Evolutionary conservation across 1,140 invertebrate species (phyloP).

Genomic region (Heliothis virescens): DNA sequence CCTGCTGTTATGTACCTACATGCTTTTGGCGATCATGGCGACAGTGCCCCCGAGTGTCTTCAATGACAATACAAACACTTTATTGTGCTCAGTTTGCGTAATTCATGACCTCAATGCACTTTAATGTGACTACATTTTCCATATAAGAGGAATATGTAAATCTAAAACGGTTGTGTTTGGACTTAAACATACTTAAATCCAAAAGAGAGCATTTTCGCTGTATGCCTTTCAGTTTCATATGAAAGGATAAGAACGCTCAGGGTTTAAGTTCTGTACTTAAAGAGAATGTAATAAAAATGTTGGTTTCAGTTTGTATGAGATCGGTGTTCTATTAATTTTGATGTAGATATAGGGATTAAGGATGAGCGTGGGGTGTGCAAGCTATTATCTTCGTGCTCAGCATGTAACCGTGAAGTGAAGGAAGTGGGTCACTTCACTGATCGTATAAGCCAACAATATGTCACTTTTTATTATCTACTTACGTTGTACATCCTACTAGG

Average conservation of each 20-base stretch:
- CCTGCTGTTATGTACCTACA: slow-evolving; percentile 72
- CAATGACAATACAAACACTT: slow-evolving; percentile 66
- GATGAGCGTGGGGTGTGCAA: slow-evolving; percentile 17
- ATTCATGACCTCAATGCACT: slow-evolving; percentile 47
- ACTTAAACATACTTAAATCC: slow-evolving; percentile 22
- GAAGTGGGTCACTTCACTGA: slow-evolving; percentile 25
- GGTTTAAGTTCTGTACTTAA: slow-evolving; percentile 1
- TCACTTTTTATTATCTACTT: slow-evolving; percentile 11
- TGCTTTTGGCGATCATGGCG: slow-evolving; percentile 69
- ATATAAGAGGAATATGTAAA: slow-evolving; percentile 13
- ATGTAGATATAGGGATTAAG: slow-evolving; percentile 6
- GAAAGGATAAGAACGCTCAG: slow-evolving; percentile 19
- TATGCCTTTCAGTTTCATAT: slow-evolving; percentile 19
- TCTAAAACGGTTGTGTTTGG: not conserved
- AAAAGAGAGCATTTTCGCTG: slow-evolving; percentile 5
- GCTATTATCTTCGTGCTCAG: slow-evolving; percentile 2
- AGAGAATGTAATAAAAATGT: not conserved
- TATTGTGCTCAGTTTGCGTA: slow-evolving; percentile 57
- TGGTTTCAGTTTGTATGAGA: not conserved
- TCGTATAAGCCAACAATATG: slow-evolving; percentile 15
- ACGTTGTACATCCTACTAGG: no score
- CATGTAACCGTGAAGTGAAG: slow-evolving; percentile 2
- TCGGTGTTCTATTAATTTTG: slow-evolving; percentile 23
- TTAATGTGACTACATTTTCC: slow-evolving; percentile 30
- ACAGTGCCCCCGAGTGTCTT: slow-evolving; percentile 69